A percentile compares a stretch with the other conserved stretches of the same genome.
Conservation (phyloP, 2,113 vertebrate genomes). For the Andinoacara biseriatus region DNA sequence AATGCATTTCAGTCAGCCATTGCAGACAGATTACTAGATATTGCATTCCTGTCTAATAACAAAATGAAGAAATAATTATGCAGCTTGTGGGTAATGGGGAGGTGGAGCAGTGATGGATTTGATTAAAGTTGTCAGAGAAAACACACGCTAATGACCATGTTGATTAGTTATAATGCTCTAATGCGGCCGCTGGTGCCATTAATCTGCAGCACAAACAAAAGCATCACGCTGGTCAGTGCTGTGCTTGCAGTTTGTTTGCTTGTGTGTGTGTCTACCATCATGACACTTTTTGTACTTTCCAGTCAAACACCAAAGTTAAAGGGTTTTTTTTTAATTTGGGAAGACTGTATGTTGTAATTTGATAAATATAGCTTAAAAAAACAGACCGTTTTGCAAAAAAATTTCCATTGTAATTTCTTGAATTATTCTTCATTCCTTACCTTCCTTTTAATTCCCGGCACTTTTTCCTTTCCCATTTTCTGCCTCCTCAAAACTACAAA, state of each 20-base stretch:
- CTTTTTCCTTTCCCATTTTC: neutral
- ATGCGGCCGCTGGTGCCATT: constrained; percentile 62
- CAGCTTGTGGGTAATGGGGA: constrained; percentile 62
- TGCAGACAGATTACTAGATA: constrained; percentile 73
- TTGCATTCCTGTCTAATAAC: constrained; percentile 71
- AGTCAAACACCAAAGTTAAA: neutral
- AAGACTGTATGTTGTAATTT: neutral
- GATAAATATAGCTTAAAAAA: neutral
- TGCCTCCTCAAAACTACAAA: constrained; percentile 14
- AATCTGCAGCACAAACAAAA: constrained; percentile 74
- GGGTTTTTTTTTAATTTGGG: neutral
- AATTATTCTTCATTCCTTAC: neutral
- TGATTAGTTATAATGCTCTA: constrained; percentile 79
- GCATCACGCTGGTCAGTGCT: constrained; percentile 46
- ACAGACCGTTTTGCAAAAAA: neutral
- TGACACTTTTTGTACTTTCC: neutral
- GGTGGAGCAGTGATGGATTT: constrained; percentile 72
- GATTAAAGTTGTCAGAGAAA: constrained; percentile 76
- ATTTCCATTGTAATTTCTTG: neutral
- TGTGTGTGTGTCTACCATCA: neutral
- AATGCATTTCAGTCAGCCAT: constrained; percentile 65
- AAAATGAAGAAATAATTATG: constrained; percentile 81
- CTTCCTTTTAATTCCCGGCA: neutral
- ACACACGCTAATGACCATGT: constrained; percentile 78
- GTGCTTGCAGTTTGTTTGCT: constrained; percentile 47